Conservation (phyloP, 2,113 vertebrate species). For the Myanophis thanlyinensis region DNA sequence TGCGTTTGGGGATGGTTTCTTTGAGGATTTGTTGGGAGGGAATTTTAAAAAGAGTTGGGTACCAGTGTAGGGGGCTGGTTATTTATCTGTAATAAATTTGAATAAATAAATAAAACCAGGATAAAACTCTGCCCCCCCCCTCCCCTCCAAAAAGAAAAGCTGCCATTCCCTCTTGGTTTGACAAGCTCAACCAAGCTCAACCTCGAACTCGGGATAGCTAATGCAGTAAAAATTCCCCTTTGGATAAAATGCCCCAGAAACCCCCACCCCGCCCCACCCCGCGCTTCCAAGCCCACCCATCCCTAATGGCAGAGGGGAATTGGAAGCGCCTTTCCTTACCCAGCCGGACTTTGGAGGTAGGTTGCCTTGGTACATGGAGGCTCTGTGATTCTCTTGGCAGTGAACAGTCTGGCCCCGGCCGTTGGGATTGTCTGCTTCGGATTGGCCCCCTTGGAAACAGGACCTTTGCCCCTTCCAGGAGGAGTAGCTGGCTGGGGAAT, state of each 20-base stretch:
- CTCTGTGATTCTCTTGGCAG: background rate
- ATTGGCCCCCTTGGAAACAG: background rate
- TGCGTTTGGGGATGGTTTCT: background rate
- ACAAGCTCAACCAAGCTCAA: too few species aligned
- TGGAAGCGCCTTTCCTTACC: background rate
- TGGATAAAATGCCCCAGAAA: background rate
- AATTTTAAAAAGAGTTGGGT: background rate
- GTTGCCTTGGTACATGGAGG: background rate
- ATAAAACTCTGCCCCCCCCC: too few species aligned
- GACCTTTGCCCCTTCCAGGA: rapidly evolving
- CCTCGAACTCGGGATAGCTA: background rate
- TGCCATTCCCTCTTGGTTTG: too few species aligned
- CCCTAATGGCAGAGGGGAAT: background rate
- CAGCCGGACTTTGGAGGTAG: background rate
- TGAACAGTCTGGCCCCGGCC: too few species aligned
- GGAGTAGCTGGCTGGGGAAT: background rate
- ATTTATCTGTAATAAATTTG: too few species aligned
- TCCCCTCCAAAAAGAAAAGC: too few species aligned
- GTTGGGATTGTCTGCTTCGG: background rate
- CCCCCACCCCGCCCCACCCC: rapidly evolving
- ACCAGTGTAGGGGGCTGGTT: too few species aligned
- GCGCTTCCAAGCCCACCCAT: background rate
- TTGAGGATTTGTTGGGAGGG: background rate
- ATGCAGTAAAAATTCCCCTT: background rate
- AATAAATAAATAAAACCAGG: too few species aligned